These are phyloP conservation scores for Drosophila longiperda DNA, from an alignment of 2,888 invertebrate genomes.

Conservation along the genomic window DNA sequence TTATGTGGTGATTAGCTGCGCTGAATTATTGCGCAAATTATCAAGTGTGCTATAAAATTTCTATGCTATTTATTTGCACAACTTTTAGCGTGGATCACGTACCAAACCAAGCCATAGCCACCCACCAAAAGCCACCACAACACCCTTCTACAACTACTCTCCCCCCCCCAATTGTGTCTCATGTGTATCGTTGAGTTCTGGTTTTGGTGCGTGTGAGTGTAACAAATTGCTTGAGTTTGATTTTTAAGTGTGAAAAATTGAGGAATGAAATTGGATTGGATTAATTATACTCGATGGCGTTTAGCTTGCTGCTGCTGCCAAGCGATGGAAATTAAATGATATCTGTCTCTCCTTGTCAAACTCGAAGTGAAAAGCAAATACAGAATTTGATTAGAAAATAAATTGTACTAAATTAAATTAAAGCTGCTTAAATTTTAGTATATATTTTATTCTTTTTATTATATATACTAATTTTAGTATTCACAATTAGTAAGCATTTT, in stretches of 20 bases:
- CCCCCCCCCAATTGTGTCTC: constrained; percentile 35
- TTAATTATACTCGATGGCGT: constrained; percentile 53
- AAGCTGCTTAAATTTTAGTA: background rate
- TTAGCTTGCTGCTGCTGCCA: constrained; percentile 6
- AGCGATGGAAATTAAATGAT: background rate
- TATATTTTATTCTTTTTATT: background rate
- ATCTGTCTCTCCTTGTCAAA: background rate
- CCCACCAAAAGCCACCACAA: background rate
- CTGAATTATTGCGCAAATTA: constrained; percentile 82
- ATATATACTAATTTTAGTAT: no score
- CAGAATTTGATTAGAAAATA: background rate
- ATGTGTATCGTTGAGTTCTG: constrained; percentile 60
- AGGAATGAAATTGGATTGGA: constrained; percentile 48
- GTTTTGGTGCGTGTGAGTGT: constrained; percentile 50
- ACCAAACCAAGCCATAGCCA: constrained; percentile 14
- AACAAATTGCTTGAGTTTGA: constrained; percentile 69
- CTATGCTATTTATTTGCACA: constrained; percentile 68
- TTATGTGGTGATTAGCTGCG: constrained; percentile 83
- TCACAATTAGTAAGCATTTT: background rate
- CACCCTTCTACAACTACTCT: background rate
- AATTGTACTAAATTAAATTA: background rate
- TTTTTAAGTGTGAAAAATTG: constrained; percentile 63
- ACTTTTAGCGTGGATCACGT: constrained; percentile 60
- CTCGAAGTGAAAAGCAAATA: background rate
- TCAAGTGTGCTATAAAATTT: constrained; percentile 83